Conservation (phyloP, 2,888 invertebrate genomes). For the Pseudococcus jackbeardsleyi region DNA sequence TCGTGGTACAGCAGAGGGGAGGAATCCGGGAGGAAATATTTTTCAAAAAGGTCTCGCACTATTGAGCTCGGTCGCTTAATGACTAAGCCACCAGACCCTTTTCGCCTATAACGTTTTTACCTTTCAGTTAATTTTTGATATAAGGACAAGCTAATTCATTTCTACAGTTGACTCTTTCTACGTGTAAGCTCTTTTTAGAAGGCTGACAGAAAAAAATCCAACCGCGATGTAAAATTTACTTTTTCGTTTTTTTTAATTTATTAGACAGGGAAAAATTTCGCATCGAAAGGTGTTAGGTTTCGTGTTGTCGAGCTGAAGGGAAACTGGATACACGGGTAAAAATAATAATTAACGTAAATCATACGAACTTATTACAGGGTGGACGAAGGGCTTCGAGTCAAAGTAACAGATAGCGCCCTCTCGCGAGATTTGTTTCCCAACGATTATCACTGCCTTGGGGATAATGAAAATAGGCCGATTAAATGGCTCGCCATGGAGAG, state of each 20-base stretch:
- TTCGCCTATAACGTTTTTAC: slow-evolving; percentile 2
- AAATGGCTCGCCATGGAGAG: slow-evolving; percentile 95
- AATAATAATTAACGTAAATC: slow-evolving; percentile 48
- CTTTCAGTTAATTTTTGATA: slow-evolving; percentile 43
- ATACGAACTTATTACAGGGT: slow-evolving; percentile 72
- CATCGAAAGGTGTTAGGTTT: not conserved
- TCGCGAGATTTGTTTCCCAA: slow-evolving; percentile 91
- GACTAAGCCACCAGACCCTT: slow-evolving; percentile 22
- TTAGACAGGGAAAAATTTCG: not conserved
- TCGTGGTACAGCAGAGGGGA: not conserved
- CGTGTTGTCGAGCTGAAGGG: not conserved
- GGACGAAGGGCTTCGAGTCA: slow-evolving; percentile 84
- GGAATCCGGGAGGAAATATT: not conserved
- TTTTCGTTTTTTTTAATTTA: not conserved
- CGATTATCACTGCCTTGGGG: slow-evolving; percentile 94
- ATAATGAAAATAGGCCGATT: slow-evolving; percentile 93
- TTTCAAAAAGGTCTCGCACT: slow-evolving; percentile 43
- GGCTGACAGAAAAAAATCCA: not conserved
- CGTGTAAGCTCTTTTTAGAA: not conserved
- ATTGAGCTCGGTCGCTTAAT: slow-evolving; percentile 41
- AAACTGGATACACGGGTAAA: not conserved
- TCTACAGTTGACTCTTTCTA: not conserved
- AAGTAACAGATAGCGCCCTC: slow-evolving; percentile 88
- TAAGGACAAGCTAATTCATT: slow-evolving; percentile 41
- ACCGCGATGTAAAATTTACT: not conserved